Conservation (phyloP, 2,888 invertebrate genomes). For the Geophilus truncorum region DNA sequence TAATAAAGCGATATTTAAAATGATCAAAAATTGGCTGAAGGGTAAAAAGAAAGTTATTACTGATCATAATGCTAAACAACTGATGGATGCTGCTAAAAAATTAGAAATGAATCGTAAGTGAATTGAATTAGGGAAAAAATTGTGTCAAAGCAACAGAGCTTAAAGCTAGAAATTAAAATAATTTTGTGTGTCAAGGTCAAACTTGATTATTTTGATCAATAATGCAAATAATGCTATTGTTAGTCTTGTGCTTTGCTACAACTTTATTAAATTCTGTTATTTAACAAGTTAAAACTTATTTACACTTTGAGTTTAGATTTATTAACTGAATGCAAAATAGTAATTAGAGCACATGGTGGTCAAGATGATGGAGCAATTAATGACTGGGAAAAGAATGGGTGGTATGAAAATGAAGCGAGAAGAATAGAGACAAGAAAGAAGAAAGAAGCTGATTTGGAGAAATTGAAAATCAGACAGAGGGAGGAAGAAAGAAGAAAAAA, state of each 20-base stretch:
- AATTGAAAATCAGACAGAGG: background rate
- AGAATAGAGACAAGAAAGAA: background rate
- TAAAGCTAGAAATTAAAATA: no score
- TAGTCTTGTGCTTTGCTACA: no score
- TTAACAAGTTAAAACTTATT: background rate
- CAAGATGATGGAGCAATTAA: background rate
- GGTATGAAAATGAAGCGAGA: background rate
- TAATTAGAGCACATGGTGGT: background rate
- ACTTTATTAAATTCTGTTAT: no score
- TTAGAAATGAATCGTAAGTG: background rate
- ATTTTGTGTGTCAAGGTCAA: background rate
- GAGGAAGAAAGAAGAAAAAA: background rate
- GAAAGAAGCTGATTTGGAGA: background rate
- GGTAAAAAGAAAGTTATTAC: background rate
- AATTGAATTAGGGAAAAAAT: background rate
- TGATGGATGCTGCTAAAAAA: background rate
- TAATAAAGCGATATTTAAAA: background rate
- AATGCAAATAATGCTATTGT: no score
- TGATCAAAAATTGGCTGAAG: background rate
- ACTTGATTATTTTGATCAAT: no score
- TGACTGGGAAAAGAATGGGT: background rate
- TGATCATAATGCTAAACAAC: background rate
- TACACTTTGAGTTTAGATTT: background rate
- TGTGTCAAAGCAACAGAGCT: no score
- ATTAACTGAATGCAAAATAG: background rate